Conservation (phyloP, 2,888 invertebrate genomes). For the Heliconius charithonia region DNA sequence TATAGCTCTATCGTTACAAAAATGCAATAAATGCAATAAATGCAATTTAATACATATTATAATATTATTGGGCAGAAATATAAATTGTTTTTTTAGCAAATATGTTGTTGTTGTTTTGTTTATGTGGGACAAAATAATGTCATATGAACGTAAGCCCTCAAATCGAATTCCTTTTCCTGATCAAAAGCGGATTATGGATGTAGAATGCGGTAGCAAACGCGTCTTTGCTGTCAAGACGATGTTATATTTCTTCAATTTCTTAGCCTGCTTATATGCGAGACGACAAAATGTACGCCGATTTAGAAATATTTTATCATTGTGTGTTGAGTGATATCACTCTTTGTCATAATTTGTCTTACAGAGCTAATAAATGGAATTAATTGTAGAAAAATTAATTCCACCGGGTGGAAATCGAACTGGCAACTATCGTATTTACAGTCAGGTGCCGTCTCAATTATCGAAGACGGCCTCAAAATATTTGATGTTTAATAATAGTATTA, state of each 20-base stretch:
- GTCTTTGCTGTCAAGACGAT: conserved; percentile 90
- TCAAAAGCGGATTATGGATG: conserved; percentile 96
- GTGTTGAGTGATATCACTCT: too few species aligned
- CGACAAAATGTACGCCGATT: background rate
- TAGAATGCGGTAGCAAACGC: conserved; percentile 98
- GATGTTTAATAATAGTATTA: too few species aligned
- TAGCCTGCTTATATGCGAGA: conserved; percentile 91
- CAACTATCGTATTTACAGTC: too few species aligned
- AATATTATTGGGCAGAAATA: conserved; percentile 95
- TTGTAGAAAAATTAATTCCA: too few species aligned
- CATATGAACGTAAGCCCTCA: conserved; percentile 95
- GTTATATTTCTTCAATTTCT: conserved; percentile 92
- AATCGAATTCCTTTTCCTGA: conserved; percentile 98
- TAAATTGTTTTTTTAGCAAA: conserved; percentile 95
- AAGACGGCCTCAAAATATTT: too few species aligned
- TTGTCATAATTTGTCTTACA: too few species aligned
- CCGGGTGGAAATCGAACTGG: too few species aligned
- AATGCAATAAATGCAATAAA: too few species aligned
- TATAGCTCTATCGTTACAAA: conserved; percentile 28
- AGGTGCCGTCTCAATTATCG: too few species aligned
- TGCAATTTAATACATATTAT: conserved; percentile 65
- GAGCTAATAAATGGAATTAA: too few species aligned
- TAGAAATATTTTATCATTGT: background rate
- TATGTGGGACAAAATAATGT: conserved; percentile 97
- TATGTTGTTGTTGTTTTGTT: too few species aligned